Evolutionary conservation across 2,888 invertebrate genomes (phyloP), one percentile per base, ranked within the genome.

Genomic region (Saturnia pavonia): DNA sequence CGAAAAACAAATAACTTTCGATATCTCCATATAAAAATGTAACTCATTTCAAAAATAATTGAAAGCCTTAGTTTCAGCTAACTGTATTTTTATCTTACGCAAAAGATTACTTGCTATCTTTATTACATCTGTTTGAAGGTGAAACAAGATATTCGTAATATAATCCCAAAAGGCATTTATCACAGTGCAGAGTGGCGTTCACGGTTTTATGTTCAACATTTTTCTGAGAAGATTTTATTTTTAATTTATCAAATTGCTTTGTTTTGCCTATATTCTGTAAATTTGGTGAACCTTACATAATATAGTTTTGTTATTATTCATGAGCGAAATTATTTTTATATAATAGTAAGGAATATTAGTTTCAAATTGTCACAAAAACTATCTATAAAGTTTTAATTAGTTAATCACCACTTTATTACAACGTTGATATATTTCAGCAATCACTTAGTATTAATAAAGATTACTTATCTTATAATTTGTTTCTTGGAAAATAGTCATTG

Each of bases 1-100:
- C 54, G 45, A 63, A 63, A 63, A 34, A 34, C 63, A 63, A 63
- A 63, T 63, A 63, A 63, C 63, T 63, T 34, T 63, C 34, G 63
- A 63, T 40, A 19, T 63, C 63, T 63, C 34, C 16, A 40, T 34
- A 27, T 34, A 63, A 63, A 34, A 63, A 7, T 19, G 27, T 27
- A 60, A 60, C 14, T 60, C 25, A 16, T 60, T 60, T 27, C 25
- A 27, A 60, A 27, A 63, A 63, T 63, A 63, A 63, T 63, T 63
- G 63, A 63, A 63, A 16, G 8, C 34, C 40, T 34, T 34, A 22
- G 42, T 22, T 63, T 63, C 63, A 22, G 12, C 34, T 63, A 27
- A 67, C 27, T 25, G 48, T 67, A 63, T 63, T 63, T 40, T 63
- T 40, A 19, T 63, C 40, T 63, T 40, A 40, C 40, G 63, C 27